These are phyloP conservation scores for Cryptocheilus praepositus DNA, from an alignment of 2,888 invertebrate genomes.

Conservation along the genomic window DNA sequence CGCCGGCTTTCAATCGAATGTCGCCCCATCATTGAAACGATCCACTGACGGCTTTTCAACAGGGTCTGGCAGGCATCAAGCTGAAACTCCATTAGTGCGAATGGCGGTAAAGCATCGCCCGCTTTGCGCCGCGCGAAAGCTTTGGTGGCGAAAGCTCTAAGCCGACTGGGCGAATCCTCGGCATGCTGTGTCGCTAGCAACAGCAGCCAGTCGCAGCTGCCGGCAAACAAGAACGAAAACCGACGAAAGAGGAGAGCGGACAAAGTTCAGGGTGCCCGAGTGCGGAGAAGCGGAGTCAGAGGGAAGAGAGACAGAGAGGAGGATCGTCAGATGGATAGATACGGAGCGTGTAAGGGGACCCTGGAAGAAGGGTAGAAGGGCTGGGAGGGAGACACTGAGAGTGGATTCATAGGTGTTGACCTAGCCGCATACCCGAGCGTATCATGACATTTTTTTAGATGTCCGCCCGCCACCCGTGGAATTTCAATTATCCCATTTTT, in stretches of 20 bases:
- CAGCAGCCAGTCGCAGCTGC: conserved; percentile 22
- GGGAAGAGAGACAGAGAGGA: conserved; percentile 1
- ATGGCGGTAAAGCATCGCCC: conserved; percentile 32
- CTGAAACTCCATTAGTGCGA: conserved; percentile 51
- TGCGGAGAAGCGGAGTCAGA: no score
- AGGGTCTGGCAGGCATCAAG: conserved; percentile 29
- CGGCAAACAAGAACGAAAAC: conserved; percentile 18
- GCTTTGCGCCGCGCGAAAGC: conserved; percentile 39
- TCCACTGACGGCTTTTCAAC: conserved; percentile 34
- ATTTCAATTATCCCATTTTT: no score
- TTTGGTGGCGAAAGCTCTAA: conserved; percentile 37
- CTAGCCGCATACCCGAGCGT: no score
- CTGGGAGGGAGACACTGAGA: no score
- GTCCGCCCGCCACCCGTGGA: no score
- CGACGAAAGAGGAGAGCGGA: conserved; percentile 11
- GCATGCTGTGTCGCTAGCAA: conserved; percentile 22
- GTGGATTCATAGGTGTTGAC: no score
- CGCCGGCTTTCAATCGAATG: conserved; percentile 38
- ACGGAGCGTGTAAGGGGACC: no score
- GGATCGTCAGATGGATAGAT: no score
- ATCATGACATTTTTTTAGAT: no score
- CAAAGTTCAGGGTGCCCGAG: background rate
- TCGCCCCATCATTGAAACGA: conserved; percentile 35
- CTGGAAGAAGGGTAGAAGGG: no score
- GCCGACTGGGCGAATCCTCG: conserved; percentile 23